These are phyloP conservation scores for Phainopepla nitens DNA, from an alignment of 2,113 vertebrate genomes.

Conservation along the genomic window DNA sequence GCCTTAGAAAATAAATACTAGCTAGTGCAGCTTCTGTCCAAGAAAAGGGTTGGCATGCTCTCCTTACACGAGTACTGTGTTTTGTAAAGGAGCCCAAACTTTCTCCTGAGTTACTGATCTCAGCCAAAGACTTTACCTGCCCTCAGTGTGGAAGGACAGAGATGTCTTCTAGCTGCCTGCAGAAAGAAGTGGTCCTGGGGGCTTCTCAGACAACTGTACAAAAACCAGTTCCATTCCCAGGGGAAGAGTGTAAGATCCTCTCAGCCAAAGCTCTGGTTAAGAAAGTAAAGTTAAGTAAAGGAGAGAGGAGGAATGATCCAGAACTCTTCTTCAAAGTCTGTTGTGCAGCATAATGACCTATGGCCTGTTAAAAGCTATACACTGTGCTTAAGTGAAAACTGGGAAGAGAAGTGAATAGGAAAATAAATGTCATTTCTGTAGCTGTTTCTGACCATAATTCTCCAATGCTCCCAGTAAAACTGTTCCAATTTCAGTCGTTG, in stretches of 20 bases:
- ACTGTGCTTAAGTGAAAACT: background rate
- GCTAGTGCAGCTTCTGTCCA: background rate
- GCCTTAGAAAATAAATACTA: background rate
- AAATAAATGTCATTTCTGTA: background rate
- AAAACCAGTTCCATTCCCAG: background rate
- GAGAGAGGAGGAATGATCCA: background rate
- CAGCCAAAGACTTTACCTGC: background rate
- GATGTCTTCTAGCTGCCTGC: background rate
- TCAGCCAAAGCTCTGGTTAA: background rate
- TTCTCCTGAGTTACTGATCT: background rate
- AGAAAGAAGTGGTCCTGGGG: background rate
- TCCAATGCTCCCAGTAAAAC: background rate
- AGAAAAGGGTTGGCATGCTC: background rate
- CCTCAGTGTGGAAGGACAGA: fast-evolving
- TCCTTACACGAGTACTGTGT: background rate
- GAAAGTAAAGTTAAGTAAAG: too few relatives aligned
- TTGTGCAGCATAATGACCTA: background rate
- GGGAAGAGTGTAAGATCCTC: background rate
- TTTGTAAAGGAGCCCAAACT: background rate
- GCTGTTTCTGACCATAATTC: constrained; percentile 8
- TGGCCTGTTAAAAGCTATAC: background rate
- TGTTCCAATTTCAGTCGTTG: background rate
- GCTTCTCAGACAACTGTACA: background rate
- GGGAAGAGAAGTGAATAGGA: background rate
- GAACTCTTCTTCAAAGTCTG: background rate